Evolutionary conservation across 2,888 invertebrate species (phyloP).

Genomic region (Drosophila cracens): DNA sequence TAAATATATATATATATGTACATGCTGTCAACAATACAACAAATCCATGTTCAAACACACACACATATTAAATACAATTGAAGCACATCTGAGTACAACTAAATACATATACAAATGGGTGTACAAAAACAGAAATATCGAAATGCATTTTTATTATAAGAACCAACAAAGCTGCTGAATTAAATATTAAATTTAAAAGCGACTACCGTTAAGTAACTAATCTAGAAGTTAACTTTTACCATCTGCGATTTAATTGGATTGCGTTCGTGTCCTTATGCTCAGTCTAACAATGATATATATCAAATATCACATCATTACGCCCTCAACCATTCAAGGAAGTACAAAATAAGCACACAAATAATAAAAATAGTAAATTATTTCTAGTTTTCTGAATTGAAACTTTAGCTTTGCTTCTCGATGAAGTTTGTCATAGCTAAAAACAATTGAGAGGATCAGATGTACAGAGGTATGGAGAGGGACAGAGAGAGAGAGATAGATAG

Average conservation of each 20-base stretch:
- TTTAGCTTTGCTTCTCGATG: conserved; percentile 1
- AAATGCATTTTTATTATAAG: background rate
- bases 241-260: background rate
- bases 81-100: background rate
- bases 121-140: background rate
- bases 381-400: background rate
- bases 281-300: background rate
- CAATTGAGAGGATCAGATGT: too few species aligned
- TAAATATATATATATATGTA: background rate
- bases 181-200: background rate
- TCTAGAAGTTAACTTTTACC: background rate
- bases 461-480: background rate
- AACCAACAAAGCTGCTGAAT: background rate
- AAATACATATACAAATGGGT: background rate
- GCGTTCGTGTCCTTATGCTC: background rate
- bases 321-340: background rate
- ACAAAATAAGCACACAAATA: background rate
- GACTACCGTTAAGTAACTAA: background rate
- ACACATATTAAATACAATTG: background rate
- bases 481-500: background rate
- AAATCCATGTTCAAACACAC: conserved; percentile 20
- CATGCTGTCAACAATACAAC: conserved; percentile 38
- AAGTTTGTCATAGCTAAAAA: background rate
- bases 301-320: background rate
- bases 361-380: background rate